These are phyloP conservation scores for Samia ricini DNA, from an alignment of 1,140 invertebrate species.

Conservation along the genomic window DNA sequence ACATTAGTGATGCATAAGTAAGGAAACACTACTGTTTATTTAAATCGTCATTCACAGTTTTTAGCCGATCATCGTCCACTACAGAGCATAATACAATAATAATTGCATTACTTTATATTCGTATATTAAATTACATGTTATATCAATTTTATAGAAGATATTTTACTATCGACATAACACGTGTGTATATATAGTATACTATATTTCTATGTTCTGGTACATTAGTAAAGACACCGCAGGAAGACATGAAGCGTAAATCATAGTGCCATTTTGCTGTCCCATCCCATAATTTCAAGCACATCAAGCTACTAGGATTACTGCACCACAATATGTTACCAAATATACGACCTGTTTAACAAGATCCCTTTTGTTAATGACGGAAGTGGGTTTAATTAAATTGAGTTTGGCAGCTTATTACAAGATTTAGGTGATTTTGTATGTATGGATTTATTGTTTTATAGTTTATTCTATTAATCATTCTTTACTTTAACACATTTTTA, in stretches of 20 bases:
- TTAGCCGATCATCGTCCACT: too few relatives aligned
- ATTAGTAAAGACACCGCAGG: background rate
- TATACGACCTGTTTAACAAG: constrained; percentile 3
- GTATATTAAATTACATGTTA: too few relatives aligned
- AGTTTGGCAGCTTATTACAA: background rate
- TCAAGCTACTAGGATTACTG: background rate
- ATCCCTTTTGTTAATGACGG: constrained; percentile 12
- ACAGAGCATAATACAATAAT: too few relatives aligned
- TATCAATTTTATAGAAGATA: too few relatives aligned
- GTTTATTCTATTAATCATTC: background rate
- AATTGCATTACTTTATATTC: too few relatives aligned
- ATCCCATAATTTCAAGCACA: background rate
- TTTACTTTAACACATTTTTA: too few relatives aligned
- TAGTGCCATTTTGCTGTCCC: background rate
- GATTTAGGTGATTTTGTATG: background rate
- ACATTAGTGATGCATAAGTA: too few relatives aligned
- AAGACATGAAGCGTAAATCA: background rate
- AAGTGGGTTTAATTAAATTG: constrained; percentile 1
- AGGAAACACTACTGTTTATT: too few relatives aligned
- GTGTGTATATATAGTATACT: background rate
- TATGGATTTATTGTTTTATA: background rate
- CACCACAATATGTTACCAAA: constrained; percentile 8
- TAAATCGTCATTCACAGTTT: too few relatives aligned
- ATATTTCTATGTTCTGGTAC: background rate
- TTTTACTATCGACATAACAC: too few relatives aligned